These are phyloP conservation scores for Coccyzus lansbergi DNA, from an alignment of 2,797 vertebrate genomes.

Conservation along the genomic window DNA sequence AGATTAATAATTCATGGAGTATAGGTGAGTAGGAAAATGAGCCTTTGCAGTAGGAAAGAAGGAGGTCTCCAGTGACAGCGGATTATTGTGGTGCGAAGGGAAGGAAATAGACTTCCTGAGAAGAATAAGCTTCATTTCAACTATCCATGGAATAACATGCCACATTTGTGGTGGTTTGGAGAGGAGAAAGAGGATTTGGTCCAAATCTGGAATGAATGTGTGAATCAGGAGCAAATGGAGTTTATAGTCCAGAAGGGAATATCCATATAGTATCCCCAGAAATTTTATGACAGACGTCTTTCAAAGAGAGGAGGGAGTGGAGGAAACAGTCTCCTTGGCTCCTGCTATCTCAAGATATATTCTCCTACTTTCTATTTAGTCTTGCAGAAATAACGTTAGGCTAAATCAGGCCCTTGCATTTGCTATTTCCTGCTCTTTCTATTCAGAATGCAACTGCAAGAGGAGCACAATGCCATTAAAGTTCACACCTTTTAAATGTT, in stretches of 20 bases:
- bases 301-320: neutral
- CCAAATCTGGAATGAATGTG: conserved; percentile 12
- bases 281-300: conserved; percentile 13
- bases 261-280: conserved; percentile 20
- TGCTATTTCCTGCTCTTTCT: neutral
- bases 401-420: neutral
- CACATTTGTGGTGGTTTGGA: conserved; percentile 28
- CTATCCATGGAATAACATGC: neutral
- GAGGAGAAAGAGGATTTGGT: neutral
- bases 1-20: neutral
- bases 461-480: neutral
- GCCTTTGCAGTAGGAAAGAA: neutral
- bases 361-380: conserved; percentile 7
- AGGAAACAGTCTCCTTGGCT: conserved; percentile 9
- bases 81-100: neutral
- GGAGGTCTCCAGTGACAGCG: neutral
- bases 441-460: neutral
- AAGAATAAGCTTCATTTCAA: neutral
- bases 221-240: neutral
- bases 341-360: neutral
- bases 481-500: conserved; percentile 37
- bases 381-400: conserved; percentile 19
- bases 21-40: neutral
- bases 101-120: neutral
- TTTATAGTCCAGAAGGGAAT: conserved; percentile 22